These are phyloP conservation scores for Corythornis madagascariensis DNA, from an alignment of 2,113 vertebrate genomes.

Conservation along the genomic window DNA sequence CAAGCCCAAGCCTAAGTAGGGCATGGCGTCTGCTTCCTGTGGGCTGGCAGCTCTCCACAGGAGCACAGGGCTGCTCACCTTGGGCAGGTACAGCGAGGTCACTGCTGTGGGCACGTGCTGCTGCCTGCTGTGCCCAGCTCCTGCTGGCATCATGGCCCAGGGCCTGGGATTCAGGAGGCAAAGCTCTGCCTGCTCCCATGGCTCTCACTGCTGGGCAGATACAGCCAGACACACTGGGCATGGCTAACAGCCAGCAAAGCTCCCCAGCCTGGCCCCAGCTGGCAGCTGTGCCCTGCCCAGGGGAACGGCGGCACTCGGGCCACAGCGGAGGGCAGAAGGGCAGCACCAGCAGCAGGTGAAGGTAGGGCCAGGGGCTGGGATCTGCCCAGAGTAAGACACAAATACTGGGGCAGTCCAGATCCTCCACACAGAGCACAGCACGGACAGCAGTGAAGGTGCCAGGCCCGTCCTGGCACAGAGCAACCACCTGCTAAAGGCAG, in stretches of 20 bases:
- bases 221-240: fast-evolving
- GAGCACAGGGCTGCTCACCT: not conserved
- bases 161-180: not conserved
- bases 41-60: not conserved
- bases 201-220: fast-evolving
- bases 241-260: not conserved
- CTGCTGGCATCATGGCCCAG: not conserved
- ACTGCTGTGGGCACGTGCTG: not conserved
- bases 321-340: no score
- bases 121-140: not conserved
- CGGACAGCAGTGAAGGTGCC: fast-evolving
- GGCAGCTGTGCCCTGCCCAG: not conserved
- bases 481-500: no score
- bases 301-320: not conserved
- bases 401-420: not conserved
- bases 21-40: fast-evolving
- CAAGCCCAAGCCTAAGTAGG: not conserved
- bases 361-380: not conserved
- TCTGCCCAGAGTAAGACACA: not conserved
- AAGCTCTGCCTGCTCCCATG: not conserved
- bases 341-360: not conserved
- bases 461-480: fast-evolving
- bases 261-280: not conserved
- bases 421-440: fast-evolving
- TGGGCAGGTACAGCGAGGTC: not conserved